A percentile compares a stretch with the other conserved stretches of the same genome.
Evolutionary conservation across 2,888 invertebrate species (phyloP).

Genomic region (Zhuqinia jingwanae): DNA sequence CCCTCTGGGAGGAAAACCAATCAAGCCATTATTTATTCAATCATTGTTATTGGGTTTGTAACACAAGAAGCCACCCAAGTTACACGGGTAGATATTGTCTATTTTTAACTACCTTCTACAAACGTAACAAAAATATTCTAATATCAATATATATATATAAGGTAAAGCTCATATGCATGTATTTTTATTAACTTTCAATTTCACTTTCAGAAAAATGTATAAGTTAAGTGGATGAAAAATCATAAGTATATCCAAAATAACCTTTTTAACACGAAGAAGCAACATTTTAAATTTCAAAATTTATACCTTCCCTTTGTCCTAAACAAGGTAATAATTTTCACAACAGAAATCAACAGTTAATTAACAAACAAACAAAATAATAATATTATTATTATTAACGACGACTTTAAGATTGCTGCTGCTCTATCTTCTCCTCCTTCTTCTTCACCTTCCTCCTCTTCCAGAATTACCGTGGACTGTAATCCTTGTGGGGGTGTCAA

Average conservation of each 20-base stretch:
- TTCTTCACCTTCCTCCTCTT: slow-evolving; percentile 49
- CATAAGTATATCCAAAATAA: no score
- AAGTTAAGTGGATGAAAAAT: no score
- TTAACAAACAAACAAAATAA: slow-evolving; percentile 14
- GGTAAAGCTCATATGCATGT: no score
- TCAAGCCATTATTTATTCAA: slow-evolving; percentile 56
- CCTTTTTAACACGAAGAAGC: no score
- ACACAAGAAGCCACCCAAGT: slow-evolving; percentile 66
- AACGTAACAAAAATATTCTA: not conserved
- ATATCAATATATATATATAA: no score
- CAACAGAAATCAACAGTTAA: slow-evolving; percentile 8
- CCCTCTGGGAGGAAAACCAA: slow-evolving; percentile 56
- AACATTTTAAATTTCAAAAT: no score
- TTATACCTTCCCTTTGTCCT: no score
- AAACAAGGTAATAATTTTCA: no score
- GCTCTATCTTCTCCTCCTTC: slow-evolving; percentile 37
- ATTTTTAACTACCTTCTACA: not conserved
- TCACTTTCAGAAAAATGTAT: no score
- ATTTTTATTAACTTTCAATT: no score
- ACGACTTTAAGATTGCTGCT: not conserved
- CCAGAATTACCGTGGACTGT: slow-evolving; percentile 43
- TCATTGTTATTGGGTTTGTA: slow-evolving; percentile 36
- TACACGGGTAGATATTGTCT: not conserved
- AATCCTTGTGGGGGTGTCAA: slow-evolving; percentile 38
- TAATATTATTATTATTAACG: slow-evolving; percentile 1